A percentile compares a stretch with the other conserved stretches of the same genome.
Evolutionary conservation across 23 tunicate species (phyloP).

Genomic region (Trididemnum nubilum): DNA sequence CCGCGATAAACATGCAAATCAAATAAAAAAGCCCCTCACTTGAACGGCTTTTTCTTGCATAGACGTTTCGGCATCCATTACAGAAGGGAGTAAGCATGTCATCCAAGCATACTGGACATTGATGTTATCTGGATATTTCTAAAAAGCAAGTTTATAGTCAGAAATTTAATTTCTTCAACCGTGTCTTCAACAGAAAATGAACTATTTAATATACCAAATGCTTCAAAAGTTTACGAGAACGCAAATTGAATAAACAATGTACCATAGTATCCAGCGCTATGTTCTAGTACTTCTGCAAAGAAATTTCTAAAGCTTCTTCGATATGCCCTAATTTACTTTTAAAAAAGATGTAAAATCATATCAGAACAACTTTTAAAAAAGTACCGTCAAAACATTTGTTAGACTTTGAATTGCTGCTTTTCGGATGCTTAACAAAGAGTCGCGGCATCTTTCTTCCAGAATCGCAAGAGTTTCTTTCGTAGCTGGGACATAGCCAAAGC

Average conservation of each 20-base stretch:
- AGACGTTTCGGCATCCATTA: slow-evolving; percentile 58
- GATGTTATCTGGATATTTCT: slow-evolving; percentile 33
- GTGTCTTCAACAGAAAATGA: too few relatives aligned
- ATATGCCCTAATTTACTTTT: too few relatives aligned
- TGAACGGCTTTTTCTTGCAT: slow-evolving; percentile 65
- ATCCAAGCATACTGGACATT: slow-evolving; percentile 59
- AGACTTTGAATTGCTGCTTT: slow-evolving; percentile 64
- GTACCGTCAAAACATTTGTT: slow-evolving; percentile 44
- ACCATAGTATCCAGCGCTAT: too few relatives aligned
- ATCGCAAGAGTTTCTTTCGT: slow-evolving; percentile 33
- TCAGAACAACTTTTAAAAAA: slow-evolving; percentile 4
- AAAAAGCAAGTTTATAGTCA: neutral
- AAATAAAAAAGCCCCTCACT: too few relatives aligned
- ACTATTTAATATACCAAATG: too few relatives aligned
- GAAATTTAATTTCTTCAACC: too few relatives aligned
- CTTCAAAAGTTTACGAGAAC: too few relatives aligned
- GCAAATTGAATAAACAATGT: too few relatives aligned
- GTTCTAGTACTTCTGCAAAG: too few relatives aligned
- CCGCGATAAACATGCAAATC: too few relatives aligned
- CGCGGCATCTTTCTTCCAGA: slow-evolving; percentile 42
- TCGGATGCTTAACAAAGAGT: slow-evolving; percentile 71
- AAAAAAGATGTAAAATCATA: too few relatives aligned
- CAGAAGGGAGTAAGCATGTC: slow-evolving; percentile 59
- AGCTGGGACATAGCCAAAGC: slow-evolving; percentile 38
- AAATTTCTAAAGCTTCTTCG: too few relatives aligned